phyloP scores from a whole-genome alignment of 2,113 vertebrate genomes.

The Paratilapia polleni region DNA sequence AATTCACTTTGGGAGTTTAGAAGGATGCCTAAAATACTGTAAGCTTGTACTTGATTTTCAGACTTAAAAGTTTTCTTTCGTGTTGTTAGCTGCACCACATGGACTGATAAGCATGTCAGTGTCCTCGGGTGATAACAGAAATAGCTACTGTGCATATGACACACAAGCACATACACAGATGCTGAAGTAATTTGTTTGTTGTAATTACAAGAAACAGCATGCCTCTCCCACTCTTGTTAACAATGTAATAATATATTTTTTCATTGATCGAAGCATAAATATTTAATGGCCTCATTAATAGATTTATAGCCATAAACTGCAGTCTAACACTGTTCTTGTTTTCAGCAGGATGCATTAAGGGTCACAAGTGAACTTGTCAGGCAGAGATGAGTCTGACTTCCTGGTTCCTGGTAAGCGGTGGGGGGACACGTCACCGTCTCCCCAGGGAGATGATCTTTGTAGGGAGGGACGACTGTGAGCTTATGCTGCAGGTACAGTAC shows the following conservation, averaged over 20 bases:
- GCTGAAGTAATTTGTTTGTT: background rate
- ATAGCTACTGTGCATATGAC: constrained; percentile 37
- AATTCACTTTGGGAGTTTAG: constrained; percentile 22
- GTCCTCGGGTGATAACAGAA: constrained; percentile 31
- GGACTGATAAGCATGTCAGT: background rate
- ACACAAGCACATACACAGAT: constrained; percentile 12
- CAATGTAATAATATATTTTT: background rate
- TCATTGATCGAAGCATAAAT: background rate
- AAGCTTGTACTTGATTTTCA: constrained; percentile 10
- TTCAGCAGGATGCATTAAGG: constrained; percentile 83
- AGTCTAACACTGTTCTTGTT: background rate
- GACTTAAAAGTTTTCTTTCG: background rate
- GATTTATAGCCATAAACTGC: background rate
- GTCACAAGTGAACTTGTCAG: constrained; percentile 75
- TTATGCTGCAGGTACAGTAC: constrained; percentile 93
- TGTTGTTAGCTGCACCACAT: constrained; percentile 8
- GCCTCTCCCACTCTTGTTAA: background rate
- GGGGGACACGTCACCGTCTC: constrained; percentile 94
- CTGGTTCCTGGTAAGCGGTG: constrained; percentile 97
- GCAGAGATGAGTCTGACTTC: constrained; percentile 97
- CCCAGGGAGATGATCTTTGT: constrained; percentile 99
- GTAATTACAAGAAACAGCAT: constrained; percentile 1
- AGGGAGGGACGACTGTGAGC: constrained; percentile 97
- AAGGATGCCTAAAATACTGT: constrained; percentile 31
- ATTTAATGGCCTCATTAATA: background rate